Evolutionary conservation across 2,888 invertebrate species (phyloP).

Genomic region (Barypeithes pellucidus): DNA sequence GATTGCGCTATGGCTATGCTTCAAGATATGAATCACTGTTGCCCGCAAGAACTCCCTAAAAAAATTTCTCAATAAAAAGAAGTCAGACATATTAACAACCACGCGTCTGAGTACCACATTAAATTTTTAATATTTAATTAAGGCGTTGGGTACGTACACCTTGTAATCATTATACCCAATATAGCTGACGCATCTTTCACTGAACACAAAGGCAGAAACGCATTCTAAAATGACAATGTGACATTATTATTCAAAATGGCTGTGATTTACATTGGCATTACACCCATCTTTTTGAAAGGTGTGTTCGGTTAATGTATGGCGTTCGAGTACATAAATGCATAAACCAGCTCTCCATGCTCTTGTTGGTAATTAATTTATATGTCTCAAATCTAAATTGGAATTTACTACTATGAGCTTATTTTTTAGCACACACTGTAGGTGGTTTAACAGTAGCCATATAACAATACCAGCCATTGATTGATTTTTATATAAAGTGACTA

Average conservation of each 20-base stretch:
- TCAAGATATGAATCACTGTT: too few species aligned
- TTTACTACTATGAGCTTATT: slow-evolving; percentile 35
- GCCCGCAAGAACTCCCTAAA: too few species aligned
- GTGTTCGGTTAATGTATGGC: slow-evolving; percentile 36
- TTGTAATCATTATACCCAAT: slow-evolving; percentile 28
- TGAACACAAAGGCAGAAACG: slow-evolving; percentile 40
- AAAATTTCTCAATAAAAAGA: too few species aligned
- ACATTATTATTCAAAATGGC: slow-evolving; percentile 45
- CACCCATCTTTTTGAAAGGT: slow-evolving; percentile 48
- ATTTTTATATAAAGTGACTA: too few species aligned
- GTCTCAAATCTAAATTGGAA: slow-evolving; percentile 36
- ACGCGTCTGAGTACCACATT: too few species aligned
- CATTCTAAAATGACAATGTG: slow-evolving; percentile 45
- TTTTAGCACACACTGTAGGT: slow-evolving; percentile 24
- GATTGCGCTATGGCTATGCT: too few species aligned
- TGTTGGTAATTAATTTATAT: slow-evolving; percentile 44
- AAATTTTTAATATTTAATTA: too few species aligned
- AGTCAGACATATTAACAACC: too few species aligned
- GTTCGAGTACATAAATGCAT: slow-evolving; percentile 41
- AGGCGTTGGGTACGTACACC: slow-evolving; percentile 3
- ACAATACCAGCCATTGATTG: neutral
- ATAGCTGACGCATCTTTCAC: slow-evolving; percentile 33
- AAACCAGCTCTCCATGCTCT: slow-evolving; percentile 31
- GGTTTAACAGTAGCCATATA: slow-evolving; percentile 1
- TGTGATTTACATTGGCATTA: slow-evolving; percentile 46